Evolutionary conservation across 2,888 invertebrate species (phyloP), one percentile per base, ranked within the genome.

Genomic region (Drosophila emarginata): DNA sequence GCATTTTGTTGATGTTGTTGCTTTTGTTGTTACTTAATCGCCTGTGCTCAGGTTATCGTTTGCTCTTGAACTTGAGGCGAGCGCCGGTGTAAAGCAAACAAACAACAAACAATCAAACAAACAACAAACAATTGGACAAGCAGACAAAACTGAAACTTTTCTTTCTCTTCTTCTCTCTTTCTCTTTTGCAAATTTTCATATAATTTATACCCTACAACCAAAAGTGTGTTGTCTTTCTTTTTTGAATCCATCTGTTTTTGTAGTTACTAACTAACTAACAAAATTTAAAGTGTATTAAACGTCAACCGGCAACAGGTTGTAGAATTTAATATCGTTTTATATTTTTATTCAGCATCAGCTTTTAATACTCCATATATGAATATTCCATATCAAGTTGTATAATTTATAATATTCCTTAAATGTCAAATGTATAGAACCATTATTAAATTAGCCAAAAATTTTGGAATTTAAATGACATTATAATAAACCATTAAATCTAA

Each of bases 11-110:
- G 32, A 9, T 32, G 32, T 32, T 80, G 59, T 70, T 78, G 69
- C 68, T 77, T 72, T 72, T 79, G 70, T 71, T 77, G 72, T 80
- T 80, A 78, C 80, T 76, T 77, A 87, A 85, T 79, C 87, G 80
- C 50, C 74, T 76, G 76, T 74, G 74, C 61, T 36, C 80, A 78
- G 87, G 78, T 81, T 88, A 87, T 87, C 81, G 79, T 74, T 74
- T 88, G 87, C 81, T 87, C 89, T 89, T 89, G 89, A 89, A 89
- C 89, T 89, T 89, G 87, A 80, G 82, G 77, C 69, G 73, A 76
- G 72, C 76, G 73, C 68, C 76, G 71, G 58, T 50, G 63, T 63
- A 74, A 77, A 37, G 50, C 51, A 68, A 59, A 69, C 52, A 64
- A 72, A 66, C 37, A 72, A 63, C 37, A 67, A 62, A 67, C 45